Evolutionary conservation across 2,888 invertebrate genomes (phyloP).

Genomic region (Coremacera marginata): DNA sequence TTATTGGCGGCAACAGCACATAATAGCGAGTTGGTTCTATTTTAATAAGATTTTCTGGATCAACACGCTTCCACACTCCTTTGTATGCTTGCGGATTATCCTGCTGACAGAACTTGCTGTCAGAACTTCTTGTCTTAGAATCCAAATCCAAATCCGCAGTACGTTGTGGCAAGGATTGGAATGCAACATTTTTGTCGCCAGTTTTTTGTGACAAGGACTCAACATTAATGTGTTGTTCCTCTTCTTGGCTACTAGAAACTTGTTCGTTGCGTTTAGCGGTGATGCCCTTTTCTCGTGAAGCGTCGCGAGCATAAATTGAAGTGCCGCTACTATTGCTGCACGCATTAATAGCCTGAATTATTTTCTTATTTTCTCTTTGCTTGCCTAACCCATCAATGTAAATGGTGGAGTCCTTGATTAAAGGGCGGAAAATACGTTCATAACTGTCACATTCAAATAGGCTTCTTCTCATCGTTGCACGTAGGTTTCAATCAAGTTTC

Average conservation of each 20-base stretch:
- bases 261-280: background rate
- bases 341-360: background rate
- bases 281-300: no score
- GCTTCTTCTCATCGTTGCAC: background rate
- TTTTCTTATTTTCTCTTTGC: background rate
- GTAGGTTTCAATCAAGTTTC: no score
- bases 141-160: no score
- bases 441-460: constrained; percentile 30
- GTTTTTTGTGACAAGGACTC: background rate
- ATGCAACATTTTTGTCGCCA: background rate
- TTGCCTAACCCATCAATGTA: background rate
- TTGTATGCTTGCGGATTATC: no score
- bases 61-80: no score
- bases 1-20: no score
- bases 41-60: no score
- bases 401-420: constrained; percentile 8
- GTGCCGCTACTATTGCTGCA: background rate
- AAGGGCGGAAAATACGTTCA: constrained; percentile 19
- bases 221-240: background rate
- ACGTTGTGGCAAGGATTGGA: no score
- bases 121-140: no score
- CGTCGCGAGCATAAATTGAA: background rate
- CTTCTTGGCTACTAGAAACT: background rate
- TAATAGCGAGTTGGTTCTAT: no score
- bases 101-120: no score